Evolutionary conservation across 2,888 invertebrate species (phyloP).

Genomic region (Xestia rhomboidea): DNA sequence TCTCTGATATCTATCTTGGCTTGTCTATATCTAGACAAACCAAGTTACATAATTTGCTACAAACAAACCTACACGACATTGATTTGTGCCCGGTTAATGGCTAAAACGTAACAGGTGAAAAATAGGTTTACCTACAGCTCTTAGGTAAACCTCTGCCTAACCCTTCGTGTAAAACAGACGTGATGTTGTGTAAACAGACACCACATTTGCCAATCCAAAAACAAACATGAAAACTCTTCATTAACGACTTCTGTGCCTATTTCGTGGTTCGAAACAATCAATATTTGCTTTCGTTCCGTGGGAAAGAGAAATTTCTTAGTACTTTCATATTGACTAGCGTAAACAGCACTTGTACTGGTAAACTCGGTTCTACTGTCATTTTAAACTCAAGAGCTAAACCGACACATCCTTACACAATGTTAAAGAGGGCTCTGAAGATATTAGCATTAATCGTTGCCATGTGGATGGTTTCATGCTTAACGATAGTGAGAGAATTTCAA

Average conservation of each 20-base stretch:
- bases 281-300: slow-evolving; percentile 72
- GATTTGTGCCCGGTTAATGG: background rate
- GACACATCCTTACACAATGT: slow-evolving; percentile 43
- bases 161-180: background rate
- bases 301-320: slow-evolving; percentile 68
- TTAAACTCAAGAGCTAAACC: slow-evolving; percentile 15
- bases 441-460: slow-evolving; percentile 68
- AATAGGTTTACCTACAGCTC: no score
- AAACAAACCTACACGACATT: slow-evolving; percentile 5
- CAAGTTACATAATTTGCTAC: background rate
- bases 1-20: no score
- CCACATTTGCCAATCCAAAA: slow-evolving; percentile 11
- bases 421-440: slow-evolving; percentile 60
- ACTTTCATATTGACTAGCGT: slow-evolving; percentile 66
- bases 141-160: no score
- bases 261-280: slow-evolving; percentile 68
- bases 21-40: background rate
- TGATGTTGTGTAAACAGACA: slow-evolving; percentile 4
- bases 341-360: background rate
- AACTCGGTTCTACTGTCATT: slow-evolving; percentile 17
- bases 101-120: no score
- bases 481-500: slow-evolving; percentile 70
- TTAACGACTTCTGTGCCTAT: slow-evolving; percentile 63
- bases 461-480: slow-evolving; percentile 75
- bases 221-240: slow-evolving; percentile 47